A percentile compares a stretch with the other conserved stretches of the same genome.
phyloP scores from a whole-genome alignment of 2,888 invertebrate genomes.

The Deilephila elpenor region DNA sequence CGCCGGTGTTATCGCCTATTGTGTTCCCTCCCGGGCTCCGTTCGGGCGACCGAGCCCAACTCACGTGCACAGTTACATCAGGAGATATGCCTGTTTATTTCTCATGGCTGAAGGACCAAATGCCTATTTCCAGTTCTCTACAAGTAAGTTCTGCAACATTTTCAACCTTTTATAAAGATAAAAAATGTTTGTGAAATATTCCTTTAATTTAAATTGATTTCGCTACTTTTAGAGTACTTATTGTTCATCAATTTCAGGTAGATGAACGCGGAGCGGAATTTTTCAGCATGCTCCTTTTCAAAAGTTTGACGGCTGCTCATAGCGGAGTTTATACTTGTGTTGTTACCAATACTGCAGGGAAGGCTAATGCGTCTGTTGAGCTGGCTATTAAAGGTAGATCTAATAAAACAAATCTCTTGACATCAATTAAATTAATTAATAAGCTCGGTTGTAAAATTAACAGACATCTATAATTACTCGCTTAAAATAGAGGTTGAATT shows the following conservation, averaged over 20 bases:
- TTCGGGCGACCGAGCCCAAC: conserved; percentile 90
- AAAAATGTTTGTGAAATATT: neutral
- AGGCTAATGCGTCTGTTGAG: conserved; percentile 88
- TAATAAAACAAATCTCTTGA: neutral
- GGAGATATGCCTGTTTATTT: conserved; percentile 88
- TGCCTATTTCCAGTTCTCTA: conserved; percentile 86
- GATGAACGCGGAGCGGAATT: conserved; percentile 89
- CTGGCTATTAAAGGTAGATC: conserved; percentile 88
- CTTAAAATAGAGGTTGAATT: neutral
- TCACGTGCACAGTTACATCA: conserved; percentile 92
- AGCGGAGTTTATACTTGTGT: conserved; percentile 90
- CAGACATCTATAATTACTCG: neutral
- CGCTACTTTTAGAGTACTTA: neutral
- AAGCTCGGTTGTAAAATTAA: neutral
- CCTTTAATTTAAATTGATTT: too few relatives aligned
- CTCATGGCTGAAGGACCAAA: conserved; percentile 86
- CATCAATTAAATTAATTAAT: neutral
- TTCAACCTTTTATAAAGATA: neutral
- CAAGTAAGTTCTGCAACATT: conserved; percentile 75
- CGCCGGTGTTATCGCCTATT: conserved; percentile 94
- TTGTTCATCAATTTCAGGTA: conserved; percentile 68
- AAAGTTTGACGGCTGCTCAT: conserved; percentile 88
- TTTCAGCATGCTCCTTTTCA: conserved; percentile 89
- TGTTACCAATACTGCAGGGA: conserved; percentile 90
- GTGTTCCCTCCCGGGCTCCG: conserved; percentile 92